phyloP scores from a whole-genome alignment of 1,140 invertebrate species.

The Temnothorax curvispinosus region DNA sequence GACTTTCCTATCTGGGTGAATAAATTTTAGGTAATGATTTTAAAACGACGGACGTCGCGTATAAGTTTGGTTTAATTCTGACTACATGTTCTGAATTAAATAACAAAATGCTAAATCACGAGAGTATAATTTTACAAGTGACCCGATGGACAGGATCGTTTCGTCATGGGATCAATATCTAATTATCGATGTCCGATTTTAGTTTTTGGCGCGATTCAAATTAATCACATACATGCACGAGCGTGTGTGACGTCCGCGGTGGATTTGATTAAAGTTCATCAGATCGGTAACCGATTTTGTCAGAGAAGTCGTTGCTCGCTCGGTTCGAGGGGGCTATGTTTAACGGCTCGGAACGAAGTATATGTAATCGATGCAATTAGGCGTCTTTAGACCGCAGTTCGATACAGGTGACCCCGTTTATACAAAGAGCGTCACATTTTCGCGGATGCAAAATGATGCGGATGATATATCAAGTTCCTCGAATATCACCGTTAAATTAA shows the following conservation, averaged over 20 bases:
- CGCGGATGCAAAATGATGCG: not conserved
- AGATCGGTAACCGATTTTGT: slow-evolving; percentile 40
- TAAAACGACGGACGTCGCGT: not conserved
- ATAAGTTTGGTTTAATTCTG: not conserved
- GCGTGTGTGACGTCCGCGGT: slow-evolving; percentile 42
- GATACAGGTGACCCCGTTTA: not conserved
- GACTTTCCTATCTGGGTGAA: not conserved
- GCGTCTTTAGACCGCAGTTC: slow-evolving; percentile 24
- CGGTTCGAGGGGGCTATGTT: slow-evolving; percentile 30
- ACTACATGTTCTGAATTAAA: not conserved
- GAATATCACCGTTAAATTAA: slow-evolving; percentile 1
- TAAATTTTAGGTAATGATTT: not conserved
- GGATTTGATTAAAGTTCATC: slow-evolving; percentile 45
- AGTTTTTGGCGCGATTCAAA: not conserved
- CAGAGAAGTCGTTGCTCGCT: slow-evolving; percentile 28
- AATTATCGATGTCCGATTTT: slow-evolving; percentile 33
- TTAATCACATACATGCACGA: slow-evolving; percentile 57
- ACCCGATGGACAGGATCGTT: not conserved
- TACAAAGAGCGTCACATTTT: not conserved
- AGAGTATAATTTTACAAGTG: not conserved
- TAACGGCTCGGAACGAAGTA: slow-evolving; percentile 40
- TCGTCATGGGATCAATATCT: slow-evolving; percentile 20
- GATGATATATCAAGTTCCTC: not conserved
- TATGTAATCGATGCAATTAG: slow-evolving; percentile 52
- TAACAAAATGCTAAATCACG: not conserved